These are phyloP conservation scores for Tuberolachnus salignus DNA, from an alignment of 2,888 invertebrate genomes.

Conservation along the genomic window DNA sequence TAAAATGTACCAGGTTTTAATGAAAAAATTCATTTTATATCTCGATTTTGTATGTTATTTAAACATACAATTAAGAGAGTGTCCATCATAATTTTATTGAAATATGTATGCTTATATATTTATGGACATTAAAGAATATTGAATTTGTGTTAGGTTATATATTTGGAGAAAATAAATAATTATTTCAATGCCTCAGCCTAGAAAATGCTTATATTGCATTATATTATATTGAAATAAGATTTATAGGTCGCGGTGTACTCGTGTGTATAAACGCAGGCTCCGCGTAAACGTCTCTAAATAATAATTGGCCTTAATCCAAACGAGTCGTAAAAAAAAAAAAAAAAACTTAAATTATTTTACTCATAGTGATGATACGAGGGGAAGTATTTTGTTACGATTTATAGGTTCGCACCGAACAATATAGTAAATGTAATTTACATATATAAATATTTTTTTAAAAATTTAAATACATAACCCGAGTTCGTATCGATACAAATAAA, in stretches of 20 bases:
- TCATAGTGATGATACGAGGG: slow-evolving; percentile 6
- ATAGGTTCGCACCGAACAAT: neutral
- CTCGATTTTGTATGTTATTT: too few relatives aligned
- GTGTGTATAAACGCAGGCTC: neutral
- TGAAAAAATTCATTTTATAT: too few relatives aligned
- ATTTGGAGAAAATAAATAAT: neutral
- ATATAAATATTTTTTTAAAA: too few relatives aligned
- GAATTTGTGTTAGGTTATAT: neutral
- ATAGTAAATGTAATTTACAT: too few relatives aligned
- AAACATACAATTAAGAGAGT: too few relatives aligned
- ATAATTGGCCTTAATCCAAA: slow-evolving; percentile 46
- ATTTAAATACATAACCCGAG: too few relatives aligned
- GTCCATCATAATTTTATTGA: too few relatives aligned
- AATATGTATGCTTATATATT: too few relatives aligned
- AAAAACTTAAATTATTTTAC: slow-evolving; percentile 14
- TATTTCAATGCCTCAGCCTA: neutral
- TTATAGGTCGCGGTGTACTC: slow-evolving; percentile 27
- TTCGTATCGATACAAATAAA: too few relatives aligned
- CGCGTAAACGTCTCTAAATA: slow-evolving; percentile 28
- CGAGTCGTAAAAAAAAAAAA: too few relatives aligned
- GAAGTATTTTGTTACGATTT: slow-evolving; percentile 17
- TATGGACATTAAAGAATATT: neutral
- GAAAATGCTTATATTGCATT: neutral
- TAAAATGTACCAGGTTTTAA: too few relatives aligned
- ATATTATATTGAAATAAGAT: slow-evolving; percentile 24